These are phyloP conservation scores for Leptoteleia sp. DNA, from an alignment of 1,140 invertebrate genomes.

Conservation along the genomic window DNA sequence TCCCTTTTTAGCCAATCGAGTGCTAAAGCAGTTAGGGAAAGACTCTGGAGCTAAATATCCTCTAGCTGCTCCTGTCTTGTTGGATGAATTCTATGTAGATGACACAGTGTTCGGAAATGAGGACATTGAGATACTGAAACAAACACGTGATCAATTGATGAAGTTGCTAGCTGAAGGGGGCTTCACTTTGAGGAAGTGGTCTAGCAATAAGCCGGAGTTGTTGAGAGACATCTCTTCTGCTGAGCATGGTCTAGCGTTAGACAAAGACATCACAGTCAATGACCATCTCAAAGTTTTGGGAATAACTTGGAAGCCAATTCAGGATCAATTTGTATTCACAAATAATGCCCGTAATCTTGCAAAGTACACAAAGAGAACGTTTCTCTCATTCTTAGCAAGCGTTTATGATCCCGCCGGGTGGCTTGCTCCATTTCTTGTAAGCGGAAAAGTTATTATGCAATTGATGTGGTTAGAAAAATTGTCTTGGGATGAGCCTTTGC, in stretches of 20 bases:
- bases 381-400: too few species aligned
- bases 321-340: conserved; percentile 1
- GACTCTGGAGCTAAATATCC: neutral
- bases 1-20: neutral
- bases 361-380: too few species aligned
- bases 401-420: too few species aligned
- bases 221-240: neutral
- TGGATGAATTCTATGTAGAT: neutral
- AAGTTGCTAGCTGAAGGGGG: too few species aligned
- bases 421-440: too few species aligned
- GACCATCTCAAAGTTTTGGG: neutral
- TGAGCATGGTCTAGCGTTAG: too few species aligned
- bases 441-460: too few species aligned
- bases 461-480: too few species aligned
- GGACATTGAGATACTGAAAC: neutral
- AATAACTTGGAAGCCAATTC: neutral
- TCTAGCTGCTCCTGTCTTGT: neutral
- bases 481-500: too few species aligned
- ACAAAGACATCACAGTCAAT: neutral
- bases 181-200: conserved; percentile 9
- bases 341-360: too few species aligned
- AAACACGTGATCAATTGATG: neutral
- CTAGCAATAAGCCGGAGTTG: neutral
- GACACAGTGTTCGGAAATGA: neutral
- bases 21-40: neutral